These are phyloP conservation scores for Chiroxiphia lanceolata DNA, from an alignment of 2,797 vertebrate genomes.

Conservation along the genomic window DNA sequence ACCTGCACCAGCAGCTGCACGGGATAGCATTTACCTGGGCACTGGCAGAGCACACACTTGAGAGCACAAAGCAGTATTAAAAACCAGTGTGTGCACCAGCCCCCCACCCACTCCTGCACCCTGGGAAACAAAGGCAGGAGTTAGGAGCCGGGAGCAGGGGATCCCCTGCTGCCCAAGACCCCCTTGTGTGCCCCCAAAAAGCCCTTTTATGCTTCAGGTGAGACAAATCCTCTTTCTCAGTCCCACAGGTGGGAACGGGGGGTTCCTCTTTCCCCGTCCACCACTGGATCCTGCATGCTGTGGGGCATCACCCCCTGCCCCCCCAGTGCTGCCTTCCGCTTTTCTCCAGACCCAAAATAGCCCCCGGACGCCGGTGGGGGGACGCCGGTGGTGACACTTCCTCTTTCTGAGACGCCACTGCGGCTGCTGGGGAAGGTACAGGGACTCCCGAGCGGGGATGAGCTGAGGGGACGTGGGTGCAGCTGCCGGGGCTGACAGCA, in stretches of 20 bases:
- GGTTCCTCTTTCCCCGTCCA: background rate
- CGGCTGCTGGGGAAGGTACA: background rate
- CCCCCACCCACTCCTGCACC: background rate
- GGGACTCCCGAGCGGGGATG: background rate
- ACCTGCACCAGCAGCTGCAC: fast-evolving
- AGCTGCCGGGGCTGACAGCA: background rate
- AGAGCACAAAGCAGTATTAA: background rate
- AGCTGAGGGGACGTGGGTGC: fast-evolving
- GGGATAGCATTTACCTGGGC: fast-evolving
- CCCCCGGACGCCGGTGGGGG: background rate
- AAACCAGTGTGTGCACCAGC: fast-evolving
- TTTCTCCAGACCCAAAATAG: slow-evolving; percentile 28
- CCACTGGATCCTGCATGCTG: background rate
- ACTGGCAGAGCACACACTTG: background rate
- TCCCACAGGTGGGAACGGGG: background rate
- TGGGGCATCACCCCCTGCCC: background rate
- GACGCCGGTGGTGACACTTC: background rate
- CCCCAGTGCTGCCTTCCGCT: slow-evolving; percentile 4
- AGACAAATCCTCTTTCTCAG: background rate
- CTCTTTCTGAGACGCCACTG: background rate
- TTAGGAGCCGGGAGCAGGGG: background rate
- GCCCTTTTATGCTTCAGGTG: background rate
- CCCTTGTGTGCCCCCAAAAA: too few species aligned
- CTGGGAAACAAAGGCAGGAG: background rate
- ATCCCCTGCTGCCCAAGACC: fast-evolving